phyloP scores from a whole-genome alignment of 35 echinoderm and acorn worm species.

The Lytechinus variegatus region DNA sequence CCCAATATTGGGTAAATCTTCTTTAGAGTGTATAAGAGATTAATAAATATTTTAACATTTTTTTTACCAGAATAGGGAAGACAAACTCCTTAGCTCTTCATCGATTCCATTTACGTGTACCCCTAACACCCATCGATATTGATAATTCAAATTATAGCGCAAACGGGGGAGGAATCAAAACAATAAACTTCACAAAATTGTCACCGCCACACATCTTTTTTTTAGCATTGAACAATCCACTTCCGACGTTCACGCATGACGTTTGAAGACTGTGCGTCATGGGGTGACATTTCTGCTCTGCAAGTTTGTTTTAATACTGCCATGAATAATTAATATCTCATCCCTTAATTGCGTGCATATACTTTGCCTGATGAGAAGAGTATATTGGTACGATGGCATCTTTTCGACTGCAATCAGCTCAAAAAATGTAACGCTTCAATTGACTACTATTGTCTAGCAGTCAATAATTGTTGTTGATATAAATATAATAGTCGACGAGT shows the following conservation, averaged over 20 bases:
- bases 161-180: no score
- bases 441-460: neutral
- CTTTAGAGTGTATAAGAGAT: no score
- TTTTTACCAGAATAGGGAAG: no score
- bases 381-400: neutral
- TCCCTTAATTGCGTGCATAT: neutral
- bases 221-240: no score
- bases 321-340: slow-evolving; percentile 20
- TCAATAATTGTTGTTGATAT: neutral
- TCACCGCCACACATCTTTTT: no score
- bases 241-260: neutral
- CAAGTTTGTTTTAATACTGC: neutral
- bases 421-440: neutral
- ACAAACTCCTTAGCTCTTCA: no score
- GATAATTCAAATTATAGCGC: no score
- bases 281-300: neutral
- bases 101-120: no score
- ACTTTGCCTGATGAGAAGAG: neutral
- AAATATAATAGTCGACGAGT: neutral
- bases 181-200: no score
- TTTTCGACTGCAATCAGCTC: neutral
- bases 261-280: neutral
- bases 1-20: no score
- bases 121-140: no score
- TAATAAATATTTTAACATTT: no score